These are phyloP conservation scores for Apistogramma diplotaenia DNA, from an alignment of 2,113 vertebrate genomes.

Conservation along the genomic window DNA sequence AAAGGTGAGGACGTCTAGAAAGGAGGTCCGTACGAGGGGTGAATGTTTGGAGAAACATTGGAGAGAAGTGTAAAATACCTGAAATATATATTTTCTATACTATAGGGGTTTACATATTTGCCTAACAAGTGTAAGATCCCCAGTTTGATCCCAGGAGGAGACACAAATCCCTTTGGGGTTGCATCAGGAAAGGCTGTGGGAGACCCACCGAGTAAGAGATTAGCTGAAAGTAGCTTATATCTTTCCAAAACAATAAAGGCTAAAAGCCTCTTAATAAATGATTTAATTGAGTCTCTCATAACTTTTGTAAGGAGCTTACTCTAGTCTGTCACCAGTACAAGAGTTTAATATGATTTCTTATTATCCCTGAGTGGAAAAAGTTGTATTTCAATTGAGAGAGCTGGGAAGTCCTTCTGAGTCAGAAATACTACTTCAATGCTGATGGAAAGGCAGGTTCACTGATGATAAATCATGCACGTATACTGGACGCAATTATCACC, in stretches of 20 bases:
- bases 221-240: background rate
- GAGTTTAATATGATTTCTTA: background rate
- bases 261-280: background rate
- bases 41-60: background rate
- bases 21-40: background rate
- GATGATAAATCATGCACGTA: background rate
- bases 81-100: background rate
- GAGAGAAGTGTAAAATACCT: background rate
- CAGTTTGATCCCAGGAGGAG: background rate
- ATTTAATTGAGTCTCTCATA: background rate
- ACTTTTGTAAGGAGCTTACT: background rate
- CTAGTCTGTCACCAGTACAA: background rate
- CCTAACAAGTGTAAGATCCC: background rate
- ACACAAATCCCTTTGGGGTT: background rate
- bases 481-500: background rate
- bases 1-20: constrained; percentile 3
- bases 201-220: background rate
- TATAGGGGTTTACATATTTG: background rate
- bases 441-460: background rate
- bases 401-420: background rate
- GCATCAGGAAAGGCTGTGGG: background rate
- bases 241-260: background rate
- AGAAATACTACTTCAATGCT: background rate
- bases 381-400: background rate
- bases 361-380: constrained; percentile 1